Base-by-base conservation (phyloP, 1,140 invertebrate genomes). In the Nautilus pompilius region DNA sequence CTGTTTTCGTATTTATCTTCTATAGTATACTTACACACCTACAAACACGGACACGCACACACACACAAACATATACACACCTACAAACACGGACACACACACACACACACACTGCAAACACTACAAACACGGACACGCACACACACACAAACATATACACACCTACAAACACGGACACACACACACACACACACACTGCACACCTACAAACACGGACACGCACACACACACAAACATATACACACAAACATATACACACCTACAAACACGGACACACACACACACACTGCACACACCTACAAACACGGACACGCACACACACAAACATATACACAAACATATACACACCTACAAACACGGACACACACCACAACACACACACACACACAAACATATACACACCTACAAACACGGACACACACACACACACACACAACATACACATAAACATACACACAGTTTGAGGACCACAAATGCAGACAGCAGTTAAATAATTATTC, bases 221-320 rank as follows among this genome's bases (percentile, higher is more conserved):
- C 15, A 57, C 2, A 57, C 30, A 26, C 30, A 57, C 13, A 49
- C 26, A 61, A 24, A 53, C 28, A 61, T 17, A 61, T 45, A 61
- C 4, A 61, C 30, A 61, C 15, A 33, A n/a, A 53, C 36, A 60
- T 5, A 62, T 17, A 55, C 34, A 62, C 17, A 56, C 61, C 8
- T 13, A 46, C 29, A 62, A 34, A 34, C n/a, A 56, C 51, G 13
- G 15, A 10, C 22, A 48, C n/a, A 57, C 17, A n/a, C 28, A 26
- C 20, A 36, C 29, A 22, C 6, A 54, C 17, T 45, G 32, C 15
- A 29, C 48, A 17, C 8, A 15, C 54, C 10, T 13, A 15, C 28
- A 10, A 29, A 22, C 46, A 53, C n/a, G 4, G 13, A 5, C 4
- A 49, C 36, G n/a, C 8, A 10, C 8, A 10, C 8, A 41, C n/a